phyloP scores from a whole-genome alignment of 2,797 vertebrate genomes.

The Borostomias antarcticus region DNA sequence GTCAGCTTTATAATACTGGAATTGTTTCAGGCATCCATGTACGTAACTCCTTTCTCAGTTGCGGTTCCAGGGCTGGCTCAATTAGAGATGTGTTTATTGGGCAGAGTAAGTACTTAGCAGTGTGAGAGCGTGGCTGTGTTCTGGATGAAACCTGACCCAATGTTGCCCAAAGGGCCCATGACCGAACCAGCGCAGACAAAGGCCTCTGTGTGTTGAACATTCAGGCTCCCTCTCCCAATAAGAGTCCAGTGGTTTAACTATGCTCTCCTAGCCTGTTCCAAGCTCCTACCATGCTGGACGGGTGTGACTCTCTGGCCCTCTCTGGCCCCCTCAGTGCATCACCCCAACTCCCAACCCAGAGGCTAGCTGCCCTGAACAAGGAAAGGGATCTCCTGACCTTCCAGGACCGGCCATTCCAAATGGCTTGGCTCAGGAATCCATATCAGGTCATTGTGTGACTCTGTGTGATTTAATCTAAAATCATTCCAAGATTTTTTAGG shows the following conservation, averaged over 20 bases:
- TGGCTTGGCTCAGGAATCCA: conserved; percentile 24
- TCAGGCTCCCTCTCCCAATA: conserved; percentile 20
- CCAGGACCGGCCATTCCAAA: not conserved
- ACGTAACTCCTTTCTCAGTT: not conserved
- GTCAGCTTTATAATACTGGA: not conserved
- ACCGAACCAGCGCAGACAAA: conserved; percentile 32
- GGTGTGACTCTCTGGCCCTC: conserved; percentile 58
- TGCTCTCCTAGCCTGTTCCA: conserved; percentile 40
- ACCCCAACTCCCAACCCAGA: conserved; percentile 12
- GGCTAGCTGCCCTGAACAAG: conserved; percentile 37
- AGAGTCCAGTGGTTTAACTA: conserved; percentile 51
- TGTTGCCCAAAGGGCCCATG: conserved; percentile 8
- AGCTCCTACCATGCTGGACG: conserved; percentile 42
- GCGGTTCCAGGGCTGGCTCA: not conserved
- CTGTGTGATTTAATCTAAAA: no score
- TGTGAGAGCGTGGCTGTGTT: conserved; percentile 3
- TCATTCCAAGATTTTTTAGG: no score
- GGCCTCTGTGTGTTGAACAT: conserved; percentile 33
- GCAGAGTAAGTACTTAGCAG: conserved; percentile 7
- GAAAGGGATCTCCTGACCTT: conserved; percentile 23
- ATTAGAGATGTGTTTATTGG: conserved; percentile 5
- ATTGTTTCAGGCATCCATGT: not conserved
- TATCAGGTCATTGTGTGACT: no score
- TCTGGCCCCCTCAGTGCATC: conserved; percentile 15
- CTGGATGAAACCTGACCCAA: not conserved